Evolutionary conservation across 2,888 invertebrate species (phyloP), one percentile per base, ranked within the genome.

Genomic region (Acleris holmiana): DNA sequence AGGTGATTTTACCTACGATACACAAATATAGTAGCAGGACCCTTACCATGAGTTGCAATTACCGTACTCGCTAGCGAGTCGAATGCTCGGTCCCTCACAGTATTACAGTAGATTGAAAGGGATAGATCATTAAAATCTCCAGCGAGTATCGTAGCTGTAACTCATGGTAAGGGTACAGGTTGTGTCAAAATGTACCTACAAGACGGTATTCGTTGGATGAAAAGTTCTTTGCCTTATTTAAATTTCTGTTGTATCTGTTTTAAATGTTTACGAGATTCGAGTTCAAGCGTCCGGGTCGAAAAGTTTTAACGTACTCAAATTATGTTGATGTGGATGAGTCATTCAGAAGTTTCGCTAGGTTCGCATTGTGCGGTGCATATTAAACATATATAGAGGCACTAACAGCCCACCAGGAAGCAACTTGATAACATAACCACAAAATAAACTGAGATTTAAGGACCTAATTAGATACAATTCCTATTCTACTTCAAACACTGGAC

Each of bases 311-410:
- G 19, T 49, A 8, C 35, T 35, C 35, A 35, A 35, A 6, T 44
- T 44, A 17, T 44, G 5, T 44, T 44, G 15, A 46, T 51, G 15
- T 57, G 50, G 35, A 63, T 25, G 58, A 63, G 46, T 63, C 63
- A 57, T 63, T 50, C 19, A 51, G 47, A 40, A 63, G n/a, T 63
- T 53, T 58, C n/a, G 47, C 63, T 58, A 58, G 57, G 40, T 47
- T 3, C 6, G 29, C 23, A 51, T 18, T 57, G 63, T 51, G 63
- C 23, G 46, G 35, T 40, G 57, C 46, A 57, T 63, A 46, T 17
- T 51, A 63, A 63, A 51, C 15, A 40, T 29, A 17, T 19, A 29
- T 23, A 21, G 13, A 40, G 19, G 17, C n/a, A 46, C 35, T 40
- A 40, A 40, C 15, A 23, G n/a, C n/a, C 25, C n/a, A 56, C 44